Conservation (phyloP, 2,113 vertebrate genomes). For the Himantopus leucocephalus region DNA sequence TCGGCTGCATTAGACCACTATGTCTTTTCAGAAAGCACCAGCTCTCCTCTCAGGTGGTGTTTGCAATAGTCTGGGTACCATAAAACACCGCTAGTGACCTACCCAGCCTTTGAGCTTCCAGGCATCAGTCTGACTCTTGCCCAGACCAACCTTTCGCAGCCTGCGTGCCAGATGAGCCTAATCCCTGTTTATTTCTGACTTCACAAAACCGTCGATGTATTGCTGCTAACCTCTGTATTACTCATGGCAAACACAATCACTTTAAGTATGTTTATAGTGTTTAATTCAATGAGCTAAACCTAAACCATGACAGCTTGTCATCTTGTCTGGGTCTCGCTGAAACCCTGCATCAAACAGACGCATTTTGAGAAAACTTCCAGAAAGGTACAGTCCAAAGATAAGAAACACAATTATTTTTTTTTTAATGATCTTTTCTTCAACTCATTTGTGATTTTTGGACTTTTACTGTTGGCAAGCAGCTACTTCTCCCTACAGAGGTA, state of each 20-base stretch:
- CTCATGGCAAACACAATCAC: background rate
- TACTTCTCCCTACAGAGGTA: background rate
- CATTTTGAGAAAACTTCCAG: background rate
- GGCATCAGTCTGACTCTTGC: background rate
- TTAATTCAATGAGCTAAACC: background rate
- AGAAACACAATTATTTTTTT: background rate
- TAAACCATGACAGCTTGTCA: background rate
- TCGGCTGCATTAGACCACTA: background rate
- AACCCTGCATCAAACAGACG: too few species aligned
- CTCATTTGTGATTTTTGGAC: background rate
- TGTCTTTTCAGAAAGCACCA: background rate
- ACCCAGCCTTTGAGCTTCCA: background rate
- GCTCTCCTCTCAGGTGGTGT: background rate
- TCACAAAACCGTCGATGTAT: background rate
- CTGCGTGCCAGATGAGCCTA: background rate
- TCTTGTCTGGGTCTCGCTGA: background rate
- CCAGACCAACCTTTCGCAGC: background rate
- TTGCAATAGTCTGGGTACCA: background rate
- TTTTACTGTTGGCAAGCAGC: background rate
- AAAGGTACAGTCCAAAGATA: background rate
- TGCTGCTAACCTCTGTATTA: background rate
- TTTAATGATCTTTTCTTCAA: background rate
- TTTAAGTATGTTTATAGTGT: background rate
- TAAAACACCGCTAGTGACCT: background rate
- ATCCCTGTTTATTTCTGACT: background rate